These are phyloP conservation scores for Antheraea assamensis DNA, from an alignment of 2,888 invertebrate genomes.

Conservation along the genomic window DNA sequence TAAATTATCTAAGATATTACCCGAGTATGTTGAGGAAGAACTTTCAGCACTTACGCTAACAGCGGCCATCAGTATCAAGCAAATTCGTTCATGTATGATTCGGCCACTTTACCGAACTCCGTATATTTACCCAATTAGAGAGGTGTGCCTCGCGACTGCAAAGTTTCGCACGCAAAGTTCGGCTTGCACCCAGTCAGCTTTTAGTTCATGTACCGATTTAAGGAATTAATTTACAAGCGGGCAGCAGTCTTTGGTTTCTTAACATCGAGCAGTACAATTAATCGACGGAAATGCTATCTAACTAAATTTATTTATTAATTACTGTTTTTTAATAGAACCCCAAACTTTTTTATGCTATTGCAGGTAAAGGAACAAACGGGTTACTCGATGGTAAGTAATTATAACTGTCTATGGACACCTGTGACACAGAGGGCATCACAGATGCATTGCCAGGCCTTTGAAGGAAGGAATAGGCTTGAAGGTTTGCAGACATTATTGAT, in stretches of 20 bases:
- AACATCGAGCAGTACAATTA: not conserved
- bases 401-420: too few relatives aligned
- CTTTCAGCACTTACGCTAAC: not conserved
- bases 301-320: too few relatives aligned
- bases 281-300: too few relatives aligned
- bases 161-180: conserved; percentile 63
- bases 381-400: too few relatives aligned
- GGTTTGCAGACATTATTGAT: too few relatives aligned
- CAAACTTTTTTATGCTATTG: too few relatives aligned
- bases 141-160: conserved; percentile 61
- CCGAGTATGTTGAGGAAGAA: not conserved
- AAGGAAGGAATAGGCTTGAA: too few relatives aligned
- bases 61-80: not conserved
- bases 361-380: too few relatives aligned
- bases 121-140: conserved; percentile 73
- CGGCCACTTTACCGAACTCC: conserved; percentile 46
- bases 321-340: too few relatives aligned
- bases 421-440: too few relatives aligned
- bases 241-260: conserved; percentile 18
- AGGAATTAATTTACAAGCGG: conserved; percentile 27
- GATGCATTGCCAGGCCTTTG: too few relatives aligned
- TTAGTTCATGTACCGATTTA: conserved; percentile 46
- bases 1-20: not conserved
- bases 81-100: conserved; percentile 44
- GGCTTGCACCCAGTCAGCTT: conserved; percentile 54